Evolutionary conservation across 2,888 invertebrate genomes (phyloP).

Genomic region (Nephrotoma appendiculata): DNA sequence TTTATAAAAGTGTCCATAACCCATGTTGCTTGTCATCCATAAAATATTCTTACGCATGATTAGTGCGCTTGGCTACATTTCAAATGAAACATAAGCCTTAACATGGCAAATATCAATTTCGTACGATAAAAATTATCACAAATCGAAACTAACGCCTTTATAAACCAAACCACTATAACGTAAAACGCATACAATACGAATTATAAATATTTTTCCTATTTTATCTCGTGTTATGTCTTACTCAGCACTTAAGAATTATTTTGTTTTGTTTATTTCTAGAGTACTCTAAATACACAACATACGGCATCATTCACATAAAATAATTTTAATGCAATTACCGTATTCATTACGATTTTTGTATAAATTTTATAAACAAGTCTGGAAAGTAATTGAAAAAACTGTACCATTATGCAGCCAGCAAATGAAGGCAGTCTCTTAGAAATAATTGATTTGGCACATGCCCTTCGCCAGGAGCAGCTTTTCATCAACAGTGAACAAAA

Average conservation of each 20-base stretch:
- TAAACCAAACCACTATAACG: too few relatives aligned
- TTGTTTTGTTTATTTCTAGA: background rate
- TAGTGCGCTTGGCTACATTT: background rate
- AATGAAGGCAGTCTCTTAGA: conserved; percentile 30
- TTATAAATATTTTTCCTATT: background rate
- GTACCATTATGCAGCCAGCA: conserved; percentile 24
- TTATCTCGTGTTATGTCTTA: background rate
- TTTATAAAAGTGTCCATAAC: too few relatives aligned
- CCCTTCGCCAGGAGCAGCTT: conserved; percentile 51
- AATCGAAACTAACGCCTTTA: background rate
- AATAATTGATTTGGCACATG: conserved; percentile 33
- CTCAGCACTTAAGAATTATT: background rate
- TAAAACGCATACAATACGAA: too few relatives aligned
- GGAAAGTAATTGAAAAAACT: background rate
- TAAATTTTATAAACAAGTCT: background rate
- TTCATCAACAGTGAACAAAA: conserved; percentile 76
- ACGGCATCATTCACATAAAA: background rate
- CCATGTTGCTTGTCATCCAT: background rate
- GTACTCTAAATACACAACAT: background rate
- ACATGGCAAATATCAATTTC: background rate
- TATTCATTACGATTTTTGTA: background rate
- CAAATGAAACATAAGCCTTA: background rate
- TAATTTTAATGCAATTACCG: background rate
- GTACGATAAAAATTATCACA: background rate
- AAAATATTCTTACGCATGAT: background rate